Evolutionary conservation across 1,140 invertebrate species (phyloP), one percentile per base, ranked within the genome.

Genomic region (Metaphire vulgaris): DNA sequence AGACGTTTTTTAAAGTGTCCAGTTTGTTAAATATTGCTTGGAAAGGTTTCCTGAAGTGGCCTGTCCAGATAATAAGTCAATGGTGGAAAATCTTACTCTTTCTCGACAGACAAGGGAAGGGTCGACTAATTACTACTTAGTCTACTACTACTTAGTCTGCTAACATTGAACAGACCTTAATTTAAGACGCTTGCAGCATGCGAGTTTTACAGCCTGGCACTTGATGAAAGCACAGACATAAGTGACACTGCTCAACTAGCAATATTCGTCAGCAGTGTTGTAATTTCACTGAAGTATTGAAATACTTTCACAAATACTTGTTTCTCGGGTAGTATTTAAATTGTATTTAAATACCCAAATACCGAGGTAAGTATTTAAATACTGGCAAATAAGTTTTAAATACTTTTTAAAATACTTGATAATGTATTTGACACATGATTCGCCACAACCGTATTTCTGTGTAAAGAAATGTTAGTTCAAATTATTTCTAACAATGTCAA

Each of bases 1-100:
- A 83, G 77, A 79, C 79, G 78, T 83, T 84, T 79, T 81, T 81
- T 70, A 80, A 83, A n/a, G n/a, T 75, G 82, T 80, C 32, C 80
- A 85, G 81, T 67, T 83, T 64, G 74, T 84, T 70, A 83, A 84
- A 81, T 67, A 81, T 76, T 84, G 81, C 26, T 69, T 69, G 30
- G 67, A 2, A 31, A 69, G 6, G 30, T 69, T 69, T 69, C 6
- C 67, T 28, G 67, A 2, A 6, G 67, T 69, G 70, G 29, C 30
- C 30, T 69, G 67, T 31, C 67, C 67, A 12, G 30, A 26, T 14
- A 69, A 69, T 14, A 69, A 69, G 26, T 69, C 26, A 14, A 14
- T 69, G 2, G 67, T 69, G 67, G 67, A 69, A 26, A 69, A 69
- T 6, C 2, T 69, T 26, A 69, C 6, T 26, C 67, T 69, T 69